Conservation (phyloP, 2,888 invertebrate species). For the Catocala sponsa region DNA sequence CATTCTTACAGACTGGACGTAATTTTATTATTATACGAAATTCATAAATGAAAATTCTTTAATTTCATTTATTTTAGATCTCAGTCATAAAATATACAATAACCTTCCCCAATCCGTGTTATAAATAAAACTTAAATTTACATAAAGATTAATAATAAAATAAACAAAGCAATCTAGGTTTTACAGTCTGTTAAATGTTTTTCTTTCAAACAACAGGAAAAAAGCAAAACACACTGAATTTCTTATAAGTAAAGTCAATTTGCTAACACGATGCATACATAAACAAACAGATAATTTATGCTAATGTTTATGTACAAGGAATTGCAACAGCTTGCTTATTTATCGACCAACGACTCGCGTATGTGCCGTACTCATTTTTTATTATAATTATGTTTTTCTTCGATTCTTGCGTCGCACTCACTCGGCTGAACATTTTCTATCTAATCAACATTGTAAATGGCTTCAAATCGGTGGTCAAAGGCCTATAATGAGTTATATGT, state of each 20-base stretch:
- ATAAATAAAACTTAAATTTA: too few relatives aligned
- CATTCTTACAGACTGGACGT: too few relatives aligned
- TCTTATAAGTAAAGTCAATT: constrained; percentile 12
- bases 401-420: constrained; percentile 43
- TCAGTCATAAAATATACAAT: too few relatives aligned
- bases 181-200: background rate
- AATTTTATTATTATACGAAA: too few relatives aligned
- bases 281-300: constrained; percentile 39
- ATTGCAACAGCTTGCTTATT: constrained; percentile 37
- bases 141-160: too few relatives aligned
- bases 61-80: too few relatives aligned
- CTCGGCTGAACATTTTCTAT: constrained; percentile 60
- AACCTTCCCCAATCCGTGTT: too few relatives aligned
- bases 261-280: constrained; percentile 15
- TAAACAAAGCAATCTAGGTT: background rate
- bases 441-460: constrained; percentile 64
- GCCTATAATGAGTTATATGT: constrained; percentile 52
- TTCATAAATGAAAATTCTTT: too few relatives aligned
- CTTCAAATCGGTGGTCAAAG: constrained; percentile 46
- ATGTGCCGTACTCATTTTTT: constrained; percentile 25
- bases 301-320: constrained; percentile 40
- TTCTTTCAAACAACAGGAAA: background rate
- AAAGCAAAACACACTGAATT: constrained; percentile 1
- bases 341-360: constrained; percentile 41
- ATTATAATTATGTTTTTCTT: constrained; percentile 33